Evolutionary conservation across 2,888 invertebrate species (phyloP).

Genomic region (Mylabris sibirica): DNA sequence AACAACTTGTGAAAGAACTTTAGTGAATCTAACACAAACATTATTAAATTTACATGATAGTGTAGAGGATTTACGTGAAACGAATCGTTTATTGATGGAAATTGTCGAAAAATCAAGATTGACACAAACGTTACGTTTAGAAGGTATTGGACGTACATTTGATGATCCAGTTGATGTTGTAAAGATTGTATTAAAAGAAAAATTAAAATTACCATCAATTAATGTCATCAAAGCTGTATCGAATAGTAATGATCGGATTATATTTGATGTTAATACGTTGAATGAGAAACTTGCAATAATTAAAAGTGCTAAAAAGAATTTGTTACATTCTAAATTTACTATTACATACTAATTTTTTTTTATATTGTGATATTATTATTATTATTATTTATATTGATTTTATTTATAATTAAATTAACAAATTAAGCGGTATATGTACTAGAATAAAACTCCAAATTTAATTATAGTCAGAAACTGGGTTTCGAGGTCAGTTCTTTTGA

Average conservation of each 20-base stretch:
- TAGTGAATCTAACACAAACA: conserved; percentile 39
- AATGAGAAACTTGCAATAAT: conserved; percentile 47
- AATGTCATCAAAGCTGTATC: conserved; percentile 40
- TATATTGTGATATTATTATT: background rate
- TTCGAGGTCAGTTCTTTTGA: too few relatives aligned
- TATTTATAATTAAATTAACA: too few relatives aligned
- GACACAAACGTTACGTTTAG: conserved; percentile 37
- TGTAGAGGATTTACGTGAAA: conserved; percentile 37
- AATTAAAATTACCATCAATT: conserved; percentile 41
- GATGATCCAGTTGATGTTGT: conserved; percentile 38
- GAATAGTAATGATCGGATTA: conserved; percentile 43
- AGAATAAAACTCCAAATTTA: too few relatives aligned
- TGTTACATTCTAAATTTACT: conserved; percentile 43
- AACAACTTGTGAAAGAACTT: conserved; percentile 27
- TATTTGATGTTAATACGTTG: conserved; percentile 45
- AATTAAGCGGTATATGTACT: too few relatives aligned
- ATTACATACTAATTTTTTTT: conserved; percentile 22
- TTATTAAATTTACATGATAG: conserved; percentile 38
- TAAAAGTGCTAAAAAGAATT: conserved; percentile 42
- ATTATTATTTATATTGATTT: background rate
- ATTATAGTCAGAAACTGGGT: too few relatives aligned
- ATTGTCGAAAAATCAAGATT: conserved; percentile 36
- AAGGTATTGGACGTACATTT: conserved; percentile 38
- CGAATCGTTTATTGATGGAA: conserved; percentile 36
- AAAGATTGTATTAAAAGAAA: conserved; percentile 44